phyloP scores from a whole-genome alignment of 2,797 vertebrate genomes.

The Coregonus ussuriensis region DNA sequence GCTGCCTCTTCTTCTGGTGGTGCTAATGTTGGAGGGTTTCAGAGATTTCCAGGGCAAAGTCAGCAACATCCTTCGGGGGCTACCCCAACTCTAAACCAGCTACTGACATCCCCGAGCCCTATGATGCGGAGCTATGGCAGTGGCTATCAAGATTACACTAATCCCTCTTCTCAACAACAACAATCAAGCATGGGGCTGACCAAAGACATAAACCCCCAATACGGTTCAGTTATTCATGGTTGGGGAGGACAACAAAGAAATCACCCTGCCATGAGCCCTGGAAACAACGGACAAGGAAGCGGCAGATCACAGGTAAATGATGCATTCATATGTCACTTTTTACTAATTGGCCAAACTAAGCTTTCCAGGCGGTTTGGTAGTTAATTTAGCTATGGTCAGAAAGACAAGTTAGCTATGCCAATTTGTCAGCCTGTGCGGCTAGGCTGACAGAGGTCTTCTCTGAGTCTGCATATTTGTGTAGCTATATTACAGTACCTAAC shows the following conservation, averaged over 20 bases:
- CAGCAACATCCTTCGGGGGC: slow-evolving; percentile 86
- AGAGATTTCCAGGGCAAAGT: slow-evolving; percentile 84
- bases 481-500: no score
- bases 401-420: neutral
- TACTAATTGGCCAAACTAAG: neutral
- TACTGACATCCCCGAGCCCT: slow-evolving; percentile 89
- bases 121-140: slow-evolving; percentile 88
- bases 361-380: neutral
- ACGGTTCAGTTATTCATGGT: slow-evolving; percentile 80
- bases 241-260: slow-evolving; percentile 87
- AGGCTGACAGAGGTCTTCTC: neutral
- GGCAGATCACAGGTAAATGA: slow-evolving; percentile 84
- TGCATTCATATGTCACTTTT: neutral
- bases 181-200: slow-evolving; percentile 74
- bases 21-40: slow-evolving; percentile 75
- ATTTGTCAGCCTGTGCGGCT: neutral
- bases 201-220: slow-evolving; percentile 86
- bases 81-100: slow-evolving; percentile 91
- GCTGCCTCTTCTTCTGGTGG: slow-evolving; percentile 67
- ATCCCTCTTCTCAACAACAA: slow-evolving; percentile 71
- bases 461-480: neutral
- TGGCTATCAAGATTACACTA: slow-evolving; percentile 84
- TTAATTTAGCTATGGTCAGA: neutral
- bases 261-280: slow-evolving; percentile 86
- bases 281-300: slow-evolving; percentile 75